Evolutionary conservation across 2,113 vertebrate species (phyloP), one percentile per base, ranked within the genome.

Genomic region (Rhinolophus sinicus): DNA sequence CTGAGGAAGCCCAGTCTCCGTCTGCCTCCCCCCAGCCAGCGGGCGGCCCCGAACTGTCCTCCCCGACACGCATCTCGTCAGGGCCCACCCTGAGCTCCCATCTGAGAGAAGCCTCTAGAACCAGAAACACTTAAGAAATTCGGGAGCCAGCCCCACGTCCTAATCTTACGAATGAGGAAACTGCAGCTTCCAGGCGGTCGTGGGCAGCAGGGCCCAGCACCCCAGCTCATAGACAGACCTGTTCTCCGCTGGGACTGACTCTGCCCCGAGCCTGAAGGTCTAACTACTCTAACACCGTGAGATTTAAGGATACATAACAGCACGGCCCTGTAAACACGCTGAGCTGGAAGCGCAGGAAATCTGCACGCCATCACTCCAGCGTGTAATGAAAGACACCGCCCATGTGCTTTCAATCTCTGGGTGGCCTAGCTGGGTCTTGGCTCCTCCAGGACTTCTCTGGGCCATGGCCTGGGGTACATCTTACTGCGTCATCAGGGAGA

Each of bases 121-220:
- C 14, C 21, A 18, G 64, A n/a, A 33, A 24, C 14, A 9, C 28
- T 69, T 6, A 7, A 40, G 47, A 33, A 28, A 35, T 47, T 16
- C 26, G 14, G 24, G 10, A 15, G 22, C 33, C 56, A 13, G 72
- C 30, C 47, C 7, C 21, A 9, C 2, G 10, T 18, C 56, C 21
- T 26, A 8, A 0, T 19, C 35, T 38, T 10, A 18, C 8, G 24
- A 47, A 16, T 3, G 56, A 24, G 69, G 62, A 2, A 12, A 40
- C 54, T 54, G 16, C 0, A 1, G 24, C 15, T 28, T 10, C 67
- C 24, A 0, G 50, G 22, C 0, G 2, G 28, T 9, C 4, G 5
- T 4, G 52, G 11, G 83, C 1, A 1, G 54, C 2, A 2, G 56
- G 33, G 56, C 47, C 47, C 67, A n/a, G 76, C 60, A 22, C 9